phyloP scores from a whole-genome alignment of 2,888 invertebrate species.

The Melikaiella ostensackeni region DNA sequence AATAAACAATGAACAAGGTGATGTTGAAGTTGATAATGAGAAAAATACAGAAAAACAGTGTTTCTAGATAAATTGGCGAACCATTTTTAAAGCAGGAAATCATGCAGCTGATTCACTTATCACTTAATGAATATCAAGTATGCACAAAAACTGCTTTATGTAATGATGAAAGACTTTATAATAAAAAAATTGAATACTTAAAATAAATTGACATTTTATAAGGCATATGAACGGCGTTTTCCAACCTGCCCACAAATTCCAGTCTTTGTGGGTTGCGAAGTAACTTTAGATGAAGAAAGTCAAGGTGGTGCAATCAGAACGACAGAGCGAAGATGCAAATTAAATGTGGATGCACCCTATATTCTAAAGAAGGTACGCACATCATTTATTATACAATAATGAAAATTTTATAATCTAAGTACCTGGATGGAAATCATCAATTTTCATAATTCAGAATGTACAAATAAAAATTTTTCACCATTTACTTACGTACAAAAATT shows the following conservation, averaged over 20 bases:
- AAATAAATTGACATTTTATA: conserved; percentile 61
- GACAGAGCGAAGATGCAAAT: conserved; percentile 91
- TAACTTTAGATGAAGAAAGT: conserved; percentile 86
- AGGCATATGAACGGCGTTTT: conserved; percentile 97
- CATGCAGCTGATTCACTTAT: not conserved
- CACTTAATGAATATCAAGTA: not conserved
- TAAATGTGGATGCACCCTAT: conserved; percentile 96
- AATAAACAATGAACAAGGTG: too few species aligned
- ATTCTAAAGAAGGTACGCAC: conserved; percentile 90
- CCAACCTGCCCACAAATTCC: conserved; percentile 97
- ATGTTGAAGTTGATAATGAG: not conserved
- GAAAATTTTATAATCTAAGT: too few species aligned
- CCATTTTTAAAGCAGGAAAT: not conserved
- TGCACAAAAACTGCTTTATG: not conserved
- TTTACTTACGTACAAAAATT: too few species aligned
- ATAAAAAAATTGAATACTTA: not conserved
- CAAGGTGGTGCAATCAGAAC: conserved; percentile 88
- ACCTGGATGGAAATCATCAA: too few species aligned
- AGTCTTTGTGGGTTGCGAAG: conserved; percentile 92
- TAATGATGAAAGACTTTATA: not conserved
- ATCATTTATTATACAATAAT: not conserved
- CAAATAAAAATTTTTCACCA: too few species aligned
- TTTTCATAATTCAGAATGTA: too few species aligned
- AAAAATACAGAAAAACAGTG: not conserved
- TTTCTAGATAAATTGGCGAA: not conserved